Evolutionary conservation across 2,888 invertebrate genomes (phyloP).

Genomic region (Pheosia tremula): DNA sequence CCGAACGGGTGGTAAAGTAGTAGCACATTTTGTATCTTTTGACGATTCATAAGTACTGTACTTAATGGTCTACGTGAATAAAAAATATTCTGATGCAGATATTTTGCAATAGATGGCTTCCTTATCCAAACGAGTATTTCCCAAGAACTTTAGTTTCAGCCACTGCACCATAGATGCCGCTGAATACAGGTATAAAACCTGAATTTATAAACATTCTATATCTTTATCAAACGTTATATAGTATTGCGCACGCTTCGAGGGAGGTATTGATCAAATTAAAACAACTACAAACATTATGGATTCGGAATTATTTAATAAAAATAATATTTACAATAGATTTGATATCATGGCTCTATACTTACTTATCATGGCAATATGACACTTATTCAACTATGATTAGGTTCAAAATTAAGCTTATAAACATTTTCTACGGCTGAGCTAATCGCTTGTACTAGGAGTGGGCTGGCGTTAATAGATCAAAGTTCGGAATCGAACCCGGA

Average conservation of each 20-base stretch:
- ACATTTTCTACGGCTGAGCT: too few species aligned
- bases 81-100: too few species aligned
- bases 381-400: conserved; percentile 26
- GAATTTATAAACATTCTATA: too few species aligned
- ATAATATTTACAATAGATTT: conserved; percentile 65
- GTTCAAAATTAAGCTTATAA: not conserved
- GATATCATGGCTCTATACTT: conserved; percentile 50
- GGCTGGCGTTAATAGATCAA: not conserved
- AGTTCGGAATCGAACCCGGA: not conserved
- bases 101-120: too few species aligned
- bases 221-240: too few species aligned
- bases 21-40: too few species aligned
- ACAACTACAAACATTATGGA: conserved; percentile 46
- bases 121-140: not conserved
- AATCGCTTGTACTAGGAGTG: not conserved
- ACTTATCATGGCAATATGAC: conserved; percentile 58
- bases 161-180: not conserved
- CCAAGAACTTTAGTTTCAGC: not conserved
- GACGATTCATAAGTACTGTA: too few species aligned
- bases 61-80: too few species aligned
- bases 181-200: too few species aligned
- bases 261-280: not conserved
- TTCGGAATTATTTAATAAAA: conserved; percentile 67
- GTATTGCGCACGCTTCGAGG: too few species aligned
- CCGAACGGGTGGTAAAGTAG: too few species aligned